These are phyloP conservation scores for Hesperophylax magnus DNA, from an alignment of 1,140 invertebrate species.

Conservation along the genomic window DNA sequence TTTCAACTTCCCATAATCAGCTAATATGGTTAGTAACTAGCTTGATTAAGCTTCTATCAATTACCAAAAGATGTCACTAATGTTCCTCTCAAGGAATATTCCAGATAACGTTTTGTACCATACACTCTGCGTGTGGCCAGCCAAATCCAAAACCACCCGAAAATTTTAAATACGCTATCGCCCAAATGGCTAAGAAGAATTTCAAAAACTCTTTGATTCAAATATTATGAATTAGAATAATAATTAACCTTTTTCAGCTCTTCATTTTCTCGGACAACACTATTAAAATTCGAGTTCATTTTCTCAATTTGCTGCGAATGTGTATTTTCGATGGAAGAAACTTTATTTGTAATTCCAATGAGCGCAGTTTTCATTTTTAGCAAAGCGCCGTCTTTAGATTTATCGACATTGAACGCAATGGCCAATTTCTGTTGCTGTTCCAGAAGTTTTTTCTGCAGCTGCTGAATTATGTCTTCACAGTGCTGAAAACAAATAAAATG, in stretches of 20 bases:
- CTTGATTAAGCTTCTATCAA: too few species aligned
- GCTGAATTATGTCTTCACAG: slow-evolving; percentile 82
- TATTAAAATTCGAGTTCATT: slow-evolving; percentile 39
- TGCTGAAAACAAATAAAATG: slow-evolving; percentile 70
- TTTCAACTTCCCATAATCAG: too few species aligned
- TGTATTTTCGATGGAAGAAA: slow-evolving; percentile 11
- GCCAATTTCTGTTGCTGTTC: slow-evolving; percentile 85
- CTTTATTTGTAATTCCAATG: slow-evolving; percentile 59
- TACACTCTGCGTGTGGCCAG: too few species aligned
- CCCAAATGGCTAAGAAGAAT: too few species aligned
- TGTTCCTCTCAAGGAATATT: too few species aligned
- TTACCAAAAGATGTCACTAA: too few species aligned
- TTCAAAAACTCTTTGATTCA: too few species aligned
- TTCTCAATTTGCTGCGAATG: slow-evolving; percentile 36
- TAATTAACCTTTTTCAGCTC: slow-evolving; percentile 55
- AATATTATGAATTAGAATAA: not conserved
- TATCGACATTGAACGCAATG: slow-evolving; percentile 82
- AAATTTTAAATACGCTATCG: too few species aligned
- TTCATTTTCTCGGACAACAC: slow-evolving; percentile 22
- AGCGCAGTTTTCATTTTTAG: slow-evolving; percentile 73
- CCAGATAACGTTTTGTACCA: too few species aligned
- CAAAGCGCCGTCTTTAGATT: slow-evolving; percentile 80
- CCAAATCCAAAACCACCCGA: too few species aligned
- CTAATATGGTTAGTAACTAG: too few species aligned
- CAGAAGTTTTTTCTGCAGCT: slow-evolving; percentile 79